Conservation (phyloP, 1,140 invertebrate genomes). For the Magallana ariakensis region DNA sequence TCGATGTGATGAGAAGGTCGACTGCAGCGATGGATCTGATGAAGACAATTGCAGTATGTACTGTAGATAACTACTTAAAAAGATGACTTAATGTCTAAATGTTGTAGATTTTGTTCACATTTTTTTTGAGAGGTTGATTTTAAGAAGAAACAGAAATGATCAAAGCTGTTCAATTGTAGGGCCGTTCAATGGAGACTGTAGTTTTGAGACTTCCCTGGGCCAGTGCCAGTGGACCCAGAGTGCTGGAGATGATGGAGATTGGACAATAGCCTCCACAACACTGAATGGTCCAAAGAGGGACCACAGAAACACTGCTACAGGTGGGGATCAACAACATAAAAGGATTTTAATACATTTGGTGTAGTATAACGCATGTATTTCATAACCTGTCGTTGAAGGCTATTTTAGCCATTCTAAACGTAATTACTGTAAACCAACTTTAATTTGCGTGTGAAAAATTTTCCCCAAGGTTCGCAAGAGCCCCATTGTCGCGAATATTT, state of each 20-base stretch:
- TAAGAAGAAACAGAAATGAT: no score
- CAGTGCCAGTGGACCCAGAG: constrained; percentile 70
- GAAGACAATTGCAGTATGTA: constrained; percentile 65
- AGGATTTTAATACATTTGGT: no score
- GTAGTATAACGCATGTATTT: no score
- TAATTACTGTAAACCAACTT: no score
- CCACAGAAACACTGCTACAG: constrained; percentile 60
- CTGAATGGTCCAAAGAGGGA: constrained; percentile 67
- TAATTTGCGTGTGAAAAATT: no score
- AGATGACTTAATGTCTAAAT: no score
- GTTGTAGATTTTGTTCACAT: no score
- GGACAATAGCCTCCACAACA: constrained; percentile 58
- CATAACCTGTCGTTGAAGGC: no score
- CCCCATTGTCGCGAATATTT: no score
- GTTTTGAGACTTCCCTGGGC: constrained; percentile 64
- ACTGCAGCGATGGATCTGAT: constrained; percentile 68
- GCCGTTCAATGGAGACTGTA: constrained; percentile 62
- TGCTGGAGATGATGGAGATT: constrained; percentile 68
- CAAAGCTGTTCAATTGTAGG: constrained; percentile 38
- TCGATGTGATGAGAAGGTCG: constrained; percentile 64
- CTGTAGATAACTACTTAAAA: neutral
- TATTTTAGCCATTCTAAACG: no score
- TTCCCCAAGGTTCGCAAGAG: no score
- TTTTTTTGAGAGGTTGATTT: neutral
- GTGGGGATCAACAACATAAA: constrained; percentile 27